phyloP scores from a whole-genome alignment of 2,797 vertebrate species.

The Spinibarbus caldwelli region DNA sequence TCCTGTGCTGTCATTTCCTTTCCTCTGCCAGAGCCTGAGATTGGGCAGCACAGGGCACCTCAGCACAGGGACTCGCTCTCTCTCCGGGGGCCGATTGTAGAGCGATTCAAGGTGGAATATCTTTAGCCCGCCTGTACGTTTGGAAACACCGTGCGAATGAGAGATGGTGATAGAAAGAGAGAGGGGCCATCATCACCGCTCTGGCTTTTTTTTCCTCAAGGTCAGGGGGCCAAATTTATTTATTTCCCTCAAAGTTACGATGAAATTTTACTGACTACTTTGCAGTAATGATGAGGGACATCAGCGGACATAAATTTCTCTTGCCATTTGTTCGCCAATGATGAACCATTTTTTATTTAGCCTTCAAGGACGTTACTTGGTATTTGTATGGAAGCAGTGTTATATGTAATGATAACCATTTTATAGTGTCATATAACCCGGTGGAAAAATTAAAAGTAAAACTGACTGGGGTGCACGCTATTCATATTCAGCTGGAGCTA shows the following conservation, averaged over 20 bases:
- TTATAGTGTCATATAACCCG: conserved; percentile 78
- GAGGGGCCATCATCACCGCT: conserved; percentile 70
- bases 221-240: conserved; percentile 84
- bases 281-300: conserved; percentile 80
- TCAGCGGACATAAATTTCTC: conserved; percentile 81
- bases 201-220: conserved; percentile 70
- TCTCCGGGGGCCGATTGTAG: conserved; percentile 61
- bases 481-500: conserved; percentile 69
- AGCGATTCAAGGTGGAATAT: conserved; percentile 77
- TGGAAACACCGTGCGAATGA: conserved; percentile 71
- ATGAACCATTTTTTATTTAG: conserved; percentile 82
- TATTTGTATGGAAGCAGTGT: conserved; percentile 79
- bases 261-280: conserved; percentile 85
- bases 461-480: conserved; percentile 50
- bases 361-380: conserved; percentile 80
- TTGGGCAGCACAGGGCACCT: conserved; percentile 63
- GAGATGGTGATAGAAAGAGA: conserved; percentile 71
- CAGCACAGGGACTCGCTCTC: conserved; percentile 58
- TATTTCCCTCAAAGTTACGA: conserved; percentile 84
- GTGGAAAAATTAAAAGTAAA: conserved; percentile 79
- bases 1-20: conserved; percentile 69
- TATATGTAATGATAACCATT: conserved; percentile 80
- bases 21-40: conserved; percentile 64
- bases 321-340: conserved; percentile 78
- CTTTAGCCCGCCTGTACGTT: conserved; percentile 73